Percentiles rank a stretch among this genome's conserved stretches.
Conservation (phyloP, 2,797 vertebrate genomes). For the Melanotaenia maccullochi region DNA sequence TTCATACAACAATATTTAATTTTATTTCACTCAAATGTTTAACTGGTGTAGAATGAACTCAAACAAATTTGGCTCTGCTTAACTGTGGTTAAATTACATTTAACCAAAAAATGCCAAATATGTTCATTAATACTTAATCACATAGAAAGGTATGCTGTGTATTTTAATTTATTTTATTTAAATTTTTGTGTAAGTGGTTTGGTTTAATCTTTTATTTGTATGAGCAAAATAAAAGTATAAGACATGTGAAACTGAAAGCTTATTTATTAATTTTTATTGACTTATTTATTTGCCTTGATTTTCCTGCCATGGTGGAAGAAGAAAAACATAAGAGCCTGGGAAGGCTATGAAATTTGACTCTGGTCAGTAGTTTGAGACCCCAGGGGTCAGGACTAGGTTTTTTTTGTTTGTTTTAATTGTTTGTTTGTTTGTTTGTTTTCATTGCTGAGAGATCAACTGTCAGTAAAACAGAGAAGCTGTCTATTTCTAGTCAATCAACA, state of each 20-base stretch:
- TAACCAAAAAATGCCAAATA: too few species aligned
- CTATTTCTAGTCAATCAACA: conserved; percentile 22
- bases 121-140: too few species aligned
- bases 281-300: background rate
- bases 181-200: background rate
- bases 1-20: too few species aligned
- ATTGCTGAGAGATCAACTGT: conserved; percentile 33
- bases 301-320: background rate
- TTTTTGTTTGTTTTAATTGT: too few species aligned
- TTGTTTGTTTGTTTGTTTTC: background rate
- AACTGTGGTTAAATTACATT: too few species aligned
- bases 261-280: background rate
- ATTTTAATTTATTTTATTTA: too few species aligned
- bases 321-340: background rate
- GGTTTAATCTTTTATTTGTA: background rate
- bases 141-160: too few species aligned
- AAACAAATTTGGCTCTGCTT: too few species aligned
- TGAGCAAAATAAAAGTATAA: background rate
- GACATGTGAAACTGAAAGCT: background rate
- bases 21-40: too few species aligned
- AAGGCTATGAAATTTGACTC: conserved; percentile 4
- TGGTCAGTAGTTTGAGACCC: conserved; percentile 10
- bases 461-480: conserved; percentile 36
- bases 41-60: too few species aligned
- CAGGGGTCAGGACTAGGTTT: background rate